phyloP scores from a whole-genome alignment of 2,797 vertebrate species.

The Pteropus rufus region DNA sequence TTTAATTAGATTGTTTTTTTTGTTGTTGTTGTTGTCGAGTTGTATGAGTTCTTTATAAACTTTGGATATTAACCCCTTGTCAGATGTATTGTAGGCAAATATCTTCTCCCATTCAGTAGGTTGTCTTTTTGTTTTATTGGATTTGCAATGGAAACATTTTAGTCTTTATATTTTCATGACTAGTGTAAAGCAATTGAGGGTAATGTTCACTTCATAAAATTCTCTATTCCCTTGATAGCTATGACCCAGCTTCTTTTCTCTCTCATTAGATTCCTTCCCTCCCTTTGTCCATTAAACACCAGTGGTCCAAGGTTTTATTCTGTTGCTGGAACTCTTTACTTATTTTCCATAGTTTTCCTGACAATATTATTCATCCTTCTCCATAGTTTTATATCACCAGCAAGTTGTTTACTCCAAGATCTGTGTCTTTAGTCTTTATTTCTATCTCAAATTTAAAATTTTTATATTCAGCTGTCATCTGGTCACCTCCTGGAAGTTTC shows the following conservation, averaged over 20 bases:
- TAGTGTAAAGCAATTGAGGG: not conserved
- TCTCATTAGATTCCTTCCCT: not conserved
- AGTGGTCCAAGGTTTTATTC: not conserved
- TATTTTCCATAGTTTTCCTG: not conserved
- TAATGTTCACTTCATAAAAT: not conserved
- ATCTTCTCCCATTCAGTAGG: too few species aligned
- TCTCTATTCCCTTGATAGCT: not conserved
- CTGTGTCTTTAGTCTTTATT: not conserved
- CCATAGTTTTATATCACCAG: not conserved
- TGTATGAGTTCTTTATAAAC: too few species aligned
- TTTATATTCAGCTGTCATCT: not conserved
- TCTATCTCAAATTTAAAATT: not conserved
- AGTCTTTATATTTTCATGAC: not conserved
- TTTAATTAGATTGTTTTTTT: too few species aligned
- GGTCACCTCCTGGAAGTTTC: not conserved
- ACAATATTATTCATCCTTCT: not conserved
- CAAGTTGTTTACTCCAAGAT: not conserved
- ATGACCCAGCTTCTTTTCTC: not conserved
- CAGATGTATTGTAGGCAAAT: too few species aligned
- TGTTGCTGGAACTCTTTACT: not conserved
- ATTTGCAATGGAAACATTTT: not conserved
- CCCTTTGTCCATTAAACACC: not conserved
- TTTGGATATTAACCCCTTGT: too few species aligned
- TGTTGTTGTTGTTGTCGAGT: too few species aligned
- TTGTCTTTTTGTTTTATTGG: too few species aligned